A percentile compares a stretch with the other conserved stretches of the same genome.
These are phyloP conservation scores for Halcyon malimbica DNA, from an alignment of 2,113 vertebrate species.

Conservation along the genomic window DNA sequence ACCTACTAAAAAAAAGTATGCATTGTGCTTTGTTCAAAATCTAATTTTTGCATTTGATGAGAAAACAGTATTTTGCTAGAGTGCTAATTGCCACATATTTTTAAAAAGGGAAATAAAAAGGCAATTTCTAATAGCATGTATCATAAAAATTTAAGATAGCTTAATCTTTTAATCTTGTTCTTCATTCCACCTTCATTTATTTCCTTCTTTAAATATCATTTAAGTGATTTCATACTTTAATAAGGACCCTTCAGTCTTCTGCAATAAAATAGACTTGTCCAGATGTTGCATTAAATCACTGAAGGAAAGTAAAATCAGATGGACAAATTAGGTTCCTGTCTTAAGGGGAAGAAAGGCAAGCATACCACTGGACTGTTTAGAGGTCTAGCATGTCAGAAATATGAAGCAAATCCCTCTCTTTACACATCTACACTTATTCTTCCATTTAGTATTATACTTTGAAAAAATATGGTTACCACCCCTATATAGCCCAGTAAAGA, in stretches of 20 bases:
- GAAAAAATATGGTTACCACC: not conserved
- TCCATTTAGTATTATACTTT: not conserved
- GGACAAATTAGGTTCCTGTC: not conserved
- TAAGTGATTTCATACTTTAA: not conserved
- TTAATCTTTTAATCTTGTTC: not conserved
- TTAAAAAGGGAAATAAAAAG: not conserved
- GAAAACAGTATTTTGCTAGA: not conserved
- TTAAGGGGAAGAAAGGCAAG: not conserved
- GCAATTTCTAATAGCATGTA: not conserved
- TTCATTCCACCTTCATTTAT: not conserved
- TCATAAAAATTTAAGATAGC: not conserved
- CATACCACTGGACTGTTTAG: not conserved
- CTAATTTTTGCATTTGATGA: not conserved
- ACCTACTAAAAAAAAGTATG: not conserved
- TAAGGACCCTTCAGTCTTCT: not conserved
- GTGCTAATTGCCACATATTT: not conserved
- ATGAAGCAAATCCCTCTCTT: not conserved
- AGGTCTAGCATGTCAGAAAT: not conserved
- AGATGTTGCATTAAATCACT: not conserved
- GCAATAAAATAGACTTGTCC: not conserved
- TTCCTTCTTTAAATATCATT: not conserved
- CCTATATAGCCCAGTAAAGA: not conserved
- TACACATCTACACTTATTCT: not conserved
- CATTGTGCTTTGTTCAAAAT: not conserved
- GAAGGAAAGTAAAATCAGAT: not conserved